phyloP scores from a whole-genome alignment of 2,113 vertebrate genomes.

The Emydura subglobosa region DNA sequence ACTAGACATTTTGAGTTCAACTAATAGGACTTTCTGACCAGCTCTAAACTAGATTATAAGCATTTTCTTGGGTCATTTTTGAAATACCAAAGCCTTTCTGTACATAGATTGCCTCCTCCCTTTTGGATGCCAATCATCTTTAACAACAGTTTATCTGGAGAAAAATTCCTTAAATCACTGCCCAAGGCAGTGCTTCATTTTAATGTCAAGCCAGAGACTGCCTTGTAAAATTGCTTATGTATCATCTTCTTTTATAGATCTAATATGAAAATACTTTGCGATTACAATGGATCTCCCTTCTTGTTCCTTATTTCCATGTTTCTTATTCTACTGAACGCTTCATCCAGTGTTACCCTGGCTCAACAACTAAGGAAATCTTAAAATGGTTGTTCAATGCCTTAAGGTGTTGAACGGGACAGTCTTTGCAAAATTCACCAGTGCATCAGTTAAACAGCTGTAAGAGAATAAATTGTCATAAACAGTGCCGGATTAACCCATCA shows the following conservation, averaged over 20 bases:
- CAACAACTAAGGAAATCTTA: not conserved
- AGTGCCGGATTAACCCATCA: not conserved
- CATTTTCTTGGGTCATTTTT: slow-evolving; percentile 33
- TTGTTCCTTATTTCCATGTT: not conserved
- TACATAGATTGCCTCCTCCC: slow-evolving; percentile 28
- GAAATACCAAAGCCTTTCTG: slow-evolving; percentile 46
- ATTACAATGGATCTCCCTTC: not conserved
- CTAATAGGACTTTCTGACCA: not conserved
- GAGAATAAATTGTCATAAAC: not conserved
- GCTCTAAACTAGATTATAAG: slow-evolving; percentile 31
- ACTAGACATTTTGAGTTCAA: not conserved
- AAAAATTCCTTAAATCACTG: slow-evolving; percentile 55
- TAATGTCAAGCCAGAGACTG: slow-evolving; percentile 21
- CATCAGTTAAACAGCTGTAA: not conserved
- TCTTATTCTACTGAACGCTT: not conserved
- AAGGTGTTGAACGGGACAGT: not conserved
- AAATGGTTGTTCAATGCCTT: not conserved
- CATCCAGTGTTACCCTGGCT: not conserved
- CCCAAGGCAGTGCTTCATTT: not conserved
- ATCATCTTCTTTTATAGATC: not conserved
- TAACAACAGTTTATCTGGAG: slow-evolving; percentile 26
- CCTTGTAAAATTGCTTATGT: fast-evolving
- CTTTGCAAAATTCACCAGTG: not conserved
- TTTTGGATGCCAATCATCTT: slow-evolving; percentile 26
- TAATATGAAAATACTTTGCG: not conserved